A percentile compares a stretch with the other conserved stretches of the same genome.
phyloP scores from a whole-genome alignment of 2,888 invertebrate genomes.

The Congeria kusceri region DNA sequence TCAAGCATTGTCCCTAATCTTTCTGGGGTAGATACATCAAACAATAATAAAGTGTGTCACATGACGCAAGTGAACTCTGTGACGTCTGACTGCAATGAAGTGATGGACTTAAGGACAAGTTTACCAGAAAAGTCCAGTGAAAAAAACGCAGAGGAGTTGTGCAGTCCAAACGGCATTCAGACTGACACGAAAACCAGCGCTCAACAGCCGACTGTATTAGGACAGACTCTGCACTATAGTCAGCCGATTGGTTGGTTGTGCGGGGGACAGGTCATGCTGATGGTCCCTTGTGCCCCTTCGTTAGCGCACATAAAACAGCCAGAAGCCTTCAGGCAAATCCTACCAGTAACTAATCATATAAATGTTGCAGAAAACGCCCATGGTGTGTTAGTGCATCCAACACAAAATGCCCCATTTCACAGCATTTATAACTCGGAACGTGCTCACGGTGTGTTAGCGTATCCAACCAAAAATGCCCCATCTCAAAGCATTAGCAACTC shows the following conservation, averaged over 20 bases:
- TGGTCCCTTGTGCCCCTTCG: constrained; percentile 15
- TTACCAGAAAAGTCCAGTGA: background rate
- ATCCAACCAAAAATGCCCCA: too few relatives aligned
- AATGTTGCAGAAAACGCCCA: too few relatives aligned
- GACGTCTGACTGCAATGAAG: background rate
- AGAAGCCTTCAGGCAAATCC: too few relatives aligned
- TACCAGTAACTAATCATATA: too few relatives aligned
- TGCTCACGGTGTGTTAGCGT: too few relatives aligned
- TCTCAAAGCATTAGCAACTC: too few relatives aligned
- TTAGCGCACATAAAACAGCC: too few relatives aligned
- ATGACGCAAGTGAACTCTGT: background rate
- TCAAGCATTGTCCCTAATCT: too few relatives aligned
- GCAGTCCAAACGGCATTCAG: background rate
- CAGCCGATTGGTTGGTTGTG: constrained; percentile 37
- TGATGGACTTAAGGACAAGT: constrained; percentile 17
- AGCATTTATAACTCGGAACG: too few relatives aligned
- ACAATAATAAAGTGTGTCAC: background rate
- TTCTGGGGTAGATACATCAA: background rate
- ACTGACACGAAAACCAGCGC: background rate
- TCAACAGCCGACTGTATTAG: background rate
- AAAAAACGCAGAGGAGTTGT: background rate
- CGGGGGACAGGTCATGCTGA: constrained; percentile 45
- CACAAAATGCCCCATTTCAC: too few relatives aligned
- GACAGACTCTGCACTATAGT: background rate
- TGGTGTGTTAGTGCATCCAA: too few relatives aligned